Conservation (phyloP, 2,888 invertebrate genomes). For the Coremacera marginata region DNA sequence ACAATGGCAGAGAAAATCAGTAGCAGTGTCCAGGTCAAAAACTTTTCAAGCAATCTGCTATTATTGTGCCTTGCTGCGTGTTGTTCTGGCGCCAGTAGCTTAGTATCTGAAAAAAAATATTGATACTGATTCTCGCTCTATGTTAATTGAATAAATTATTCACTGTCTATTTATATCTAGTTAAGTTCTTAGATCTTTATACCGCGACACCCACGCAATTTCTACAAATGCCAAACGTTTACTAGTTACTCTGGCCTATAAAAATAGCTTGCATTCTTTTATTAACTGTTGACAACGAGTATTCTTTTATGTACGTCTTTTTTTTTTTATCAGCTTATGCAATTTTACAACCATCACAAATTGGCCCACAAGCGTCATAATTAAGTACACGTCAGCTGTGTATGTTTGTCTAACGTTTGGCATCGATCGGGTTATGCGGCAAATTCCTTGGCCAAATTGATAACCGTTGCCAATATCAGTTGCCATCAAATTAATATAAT, state of each 20-base stretch:
- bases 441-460: slow-evolving; percentile 3
- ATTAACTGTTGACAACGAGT: not conserved
- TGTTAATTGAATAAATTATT: too few relatives aligned
- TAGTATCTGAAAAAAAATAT: not conserved
- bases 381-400: slow-evolving; percentile 12
- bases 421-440: not conserved
- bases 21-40: not conserved
- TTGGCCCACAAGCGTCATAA: not conserved
- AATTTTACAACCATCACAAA: not conserved
- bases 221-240: too few relatives aligned
- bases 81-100: not conserved
- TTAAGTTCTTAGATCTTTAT: not conserved
- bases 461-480: slow-evolving; percentile 23
- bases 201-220: not conserved
- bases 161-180: too few relatives aligned
- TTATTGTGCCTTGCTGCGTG: too few relatives aligned
- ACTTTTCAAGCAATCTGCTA: not conserved
- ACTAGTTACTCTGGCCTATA: not conserved
- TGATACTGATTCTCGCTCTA: not conserved
- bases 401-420: not conserved
- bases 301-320: too few relatives aligned
- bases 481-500: slow-evolving; percentile 43
- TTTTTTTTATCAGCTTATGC: not conserved
- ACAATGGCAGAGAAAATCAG: not conserved
- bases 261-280: not conserved